Evolutionary conservation across 2,113 vertebrate species (phyloP).

Genomic region (Lamprotornis superbus): DNA sequence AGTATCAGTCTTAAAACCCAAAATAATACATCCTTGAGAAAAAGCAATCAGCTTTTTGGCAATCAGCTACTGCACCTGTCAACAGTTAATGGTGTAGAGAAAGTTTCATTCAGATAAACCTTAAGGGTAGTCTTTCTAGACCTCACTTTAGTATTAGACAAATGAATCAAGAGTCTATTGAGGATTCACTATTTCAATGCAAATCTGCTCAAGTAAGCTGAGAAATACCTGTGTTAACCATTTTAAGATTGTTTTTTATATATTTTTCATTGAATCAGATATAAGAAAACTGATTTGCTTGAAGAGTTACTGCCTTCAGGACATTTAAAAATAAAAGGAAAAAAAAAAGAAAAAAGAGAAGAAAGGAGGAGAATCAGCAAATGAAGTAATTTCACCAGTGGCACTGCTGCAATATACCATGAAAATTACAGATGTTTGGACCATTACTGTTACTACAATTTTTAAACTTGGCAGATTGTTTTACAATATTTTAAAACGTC

Average conservation of each 20-base stretch:
- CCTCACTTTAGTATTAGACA: background rate
- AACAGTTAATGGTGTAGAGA: background rate
- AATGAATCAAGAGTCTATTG: background rate
- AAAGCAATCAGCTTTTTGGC: background rate
- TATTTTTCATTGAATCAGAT: background rate
- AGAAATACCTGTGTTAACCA: background rate
- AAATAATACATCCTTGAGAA: background rate
- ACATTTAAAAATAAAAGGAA: background rate
- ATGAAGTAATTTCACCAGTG: background rate
- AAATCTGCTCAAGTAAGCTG: background rate
- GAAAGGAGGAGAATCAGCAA: background rate
- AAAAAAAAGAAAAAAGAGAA: fast-evolving
- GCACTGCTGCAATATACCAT: background rate
- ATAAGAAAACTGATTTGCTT: background rate
- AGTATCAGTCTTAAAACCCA: background rate
- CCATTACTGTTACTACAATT: background rate
- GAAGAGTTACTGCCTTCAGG: background rate
- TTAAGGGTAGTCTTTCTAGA: background rate
- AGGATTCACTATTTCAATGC: background rate
- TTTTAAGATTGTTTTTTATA: background rate
- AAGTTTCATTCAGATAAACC: background rate
- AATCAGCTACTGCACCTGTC: background rate
- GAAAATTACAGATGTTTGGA: background rate
- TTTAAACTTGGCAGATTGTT: background rate
- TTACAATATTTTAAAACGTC: background rate